Evolutionary conservation across 2,888 invertebrate genomes (phyloP).

Genomic region (Parnassius glacialis): DNA sequence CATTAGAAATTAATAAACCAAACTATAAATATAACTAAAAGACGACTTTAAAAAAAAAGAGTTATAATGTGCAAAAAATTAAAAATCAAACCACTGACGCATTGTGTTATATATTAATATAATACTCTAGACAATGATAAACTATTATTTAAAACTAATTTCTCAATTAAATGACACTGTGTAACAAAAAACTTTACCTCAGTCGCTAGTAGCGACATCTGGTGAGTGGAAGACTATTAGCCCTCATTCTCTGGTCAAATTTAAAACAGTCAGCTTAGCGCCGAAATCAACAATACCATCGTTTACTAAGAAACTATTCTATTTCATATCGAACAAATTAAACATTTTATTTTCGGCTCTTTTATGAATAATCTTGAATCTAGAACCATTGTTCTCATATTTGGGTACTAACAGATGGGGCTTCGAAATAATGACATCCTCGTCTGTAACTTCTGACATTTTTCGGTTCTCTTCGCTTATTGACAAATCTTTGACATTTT

Average conservation of each 20-base stretch:
- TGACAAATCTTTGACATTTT: constrained; percentile 13
- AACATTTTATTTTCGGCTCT: constrained; percentile 21
- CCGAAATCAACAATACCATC: neutral
- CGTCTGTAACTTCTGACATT: neutral
- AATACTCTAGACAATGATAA: no score
- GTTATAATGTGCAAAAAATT: no score
- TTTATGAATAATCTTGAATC: constrained; percentile 35
- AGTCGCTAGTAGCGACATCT: no score
- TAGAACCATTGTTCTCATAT: constrained; percentile 38
- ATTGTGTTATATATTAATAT: no score
- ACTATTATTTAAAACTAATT: no score
- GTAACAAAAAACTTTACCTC: no score
- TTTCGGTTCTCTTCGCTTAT: neutral
- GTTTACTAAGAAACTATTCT: neutral
- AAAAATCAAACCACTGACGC: no score
- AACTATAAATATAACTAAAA: no score
- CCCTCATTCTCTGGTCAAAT: neutral
- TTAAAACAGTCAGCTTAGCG: neutral
- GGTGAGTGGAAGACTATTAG: no score
- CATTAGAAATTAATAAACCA: no score
- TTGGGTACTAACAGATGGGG: constrained; percentile 29
- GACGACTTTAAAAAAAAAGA: no score
- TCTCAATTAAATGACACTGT: no score
- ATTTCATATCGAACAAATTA: constrained; percentile 13
- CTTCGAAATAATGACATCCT: constrained; percentile 18